Base-by-base conservation (phyloP, 1,140 invertebrate genomes). In the Macrostomum lignano region DNA sequence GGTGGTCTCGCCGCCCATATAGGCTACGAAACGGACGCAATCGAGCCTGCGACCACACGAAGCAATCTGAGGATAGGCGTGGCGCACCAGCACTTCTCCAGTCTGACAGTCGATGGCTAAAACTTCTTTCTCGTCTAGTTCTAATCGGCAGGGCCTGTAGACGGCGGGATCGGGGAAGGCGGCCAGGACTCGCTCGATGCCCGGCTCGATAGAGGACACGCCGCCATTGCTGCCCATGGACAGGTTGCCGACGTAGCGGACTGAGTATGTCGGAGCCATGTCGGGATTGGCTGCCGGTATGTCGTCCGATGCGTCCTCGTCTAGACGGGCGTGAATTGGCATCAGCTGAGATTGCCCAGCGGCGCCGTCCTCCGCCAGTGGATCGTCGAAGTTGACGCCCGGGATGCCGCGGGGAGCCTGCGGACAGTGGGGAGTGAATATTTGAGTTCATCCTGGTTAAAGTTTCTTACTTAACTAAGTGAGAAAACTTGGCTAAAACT, bases 11-110 rank as follows among this genome's bases (percentile, higher is more conserved):
- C 32, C 32, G 14, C 24, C 19, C 14, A 33, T 33, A 13, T 33
- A 33, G 19, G 32, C 32, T 7, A 33, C 13, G 19, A 19, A 33
- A 5, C 22, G 19, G 17, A 25, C 14, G 17, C 13, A 19, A 15
- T 33, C 32, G 15, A n/a, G 14, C 17, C 32, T 9, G 10, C 32
- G 14, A 2, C 32, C 32, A 33, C 32, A 33, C 13, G 32, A 33
- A 15, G 11, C 14, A 25, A 33, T 33, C 26, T 20, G 13, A 14
- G 32, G 19, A 20, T 17, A 33, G 10, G 19, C 22, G 26, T 33
- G 32, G n/a, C n/a, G n/a, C n/a, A n/a, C n/a, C n/a, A n/a, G n/a
- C n/a, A n/a, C n/a, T n/a, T n/a, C n/a, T n/a, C n/a, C n/a, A n/a
- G n/a, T n/a, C n/a, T n/a, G n/a, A n/a, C n/a, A n/a, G n/a, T n/a